A percentile compares a stretch with the other conserved stretches of the same genome.
Evolutionary conservation across 2,888 invertebrate species (phyloP).

Genomic region (Xylocampa areola): DNA sequence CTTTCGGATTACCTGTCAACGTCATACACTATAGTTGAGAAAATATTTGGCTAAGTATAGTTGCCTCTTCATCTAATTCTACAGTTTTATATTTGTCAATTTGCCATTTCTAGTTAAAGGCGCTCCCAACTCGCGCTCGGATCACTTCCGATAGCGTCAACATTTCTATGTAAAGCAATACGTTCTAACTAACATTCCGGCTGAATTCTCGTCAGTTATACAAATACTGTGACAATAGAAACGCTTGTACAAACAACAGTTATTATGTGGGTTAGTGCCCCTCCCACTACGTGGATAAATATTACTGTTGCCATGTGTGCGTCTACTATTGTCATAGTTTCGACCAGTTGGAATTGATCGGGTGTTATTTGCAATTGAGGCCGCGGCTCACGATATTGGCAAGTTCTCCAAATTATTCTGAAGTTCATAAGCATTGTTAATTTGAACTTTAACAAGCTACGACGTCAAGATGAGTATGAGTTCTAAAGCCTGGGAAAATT

Average conservation of each 20-base stretch:
- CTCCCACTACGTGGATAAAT: conserved; percentile 30
- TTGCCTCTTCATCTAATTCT: too few relatives aligned
- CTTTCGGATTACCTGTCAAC: too few relatives aligned
- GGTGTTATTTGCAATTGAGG: conserved; percentile 35
- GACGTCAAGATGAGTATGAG: background rate
- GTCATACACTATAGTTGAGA: too few relatives aligned
- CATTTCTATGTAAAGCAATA: conserved; percentile 26
- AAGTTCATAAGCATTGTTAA: background rate
- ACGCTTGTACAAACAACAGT: conserved; percentile 42
- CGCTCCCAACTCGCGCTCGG: too few relatives aligned
- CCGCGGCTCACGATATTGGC: conserved; percentile 18
- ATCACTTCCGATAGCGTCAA: too few relatives aligned
- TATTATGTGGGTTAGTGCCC: conserved; percentile 47
- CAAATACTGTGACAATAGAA: conserved; percentile 42
- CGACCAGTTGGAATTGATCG: conserved; percentile 28
- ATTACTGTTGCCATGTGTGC: conserved; percentile 34
- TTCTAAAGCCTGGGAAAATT: too few relatives aligned
- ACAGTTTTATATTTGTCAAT: too few relatives aligned
- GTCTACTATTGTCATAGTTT: conserved; percentile 27
- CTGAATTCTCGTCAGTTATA: conserved; percentile 33
- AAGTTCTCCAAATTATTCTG: conserved; percentile 8
- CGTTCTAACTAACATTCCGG: conserved; percentile 20
- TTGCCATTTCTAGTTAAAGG: too few relatives aligned
- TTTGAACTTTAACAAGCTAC: background rate
- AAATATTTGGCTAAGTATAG: too few relatives aligned